Evolutionary conservation across 2,797 vertebrate species (phyloP), one percentile per base, ranked within the genome.

Genomic region (Neostethus bicornis): DNA sequence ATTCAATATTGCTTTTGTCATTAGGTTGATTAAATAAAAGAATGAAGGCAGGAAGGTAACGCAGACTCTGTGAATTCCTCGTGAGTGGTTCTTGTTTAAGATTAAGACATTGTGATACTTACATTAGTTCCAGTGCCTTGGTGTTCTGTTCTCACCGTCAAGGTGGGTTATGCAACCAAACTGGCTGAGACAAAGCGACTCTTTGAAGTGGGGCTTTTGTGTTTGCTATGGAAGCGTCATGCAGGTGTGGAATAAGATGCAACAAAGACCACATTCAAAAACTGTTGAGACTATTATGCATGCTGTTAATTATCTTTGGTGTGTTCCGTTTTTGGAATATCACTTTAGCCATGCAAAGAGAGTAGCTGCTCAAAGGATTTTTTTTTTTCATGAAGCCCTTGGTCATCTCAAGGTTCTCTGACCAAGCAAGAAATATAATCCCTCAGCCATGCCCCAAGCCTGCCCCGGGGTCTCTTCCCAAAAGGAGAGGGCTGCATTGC

Each of bases 81-180:
- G 61, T 43, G 74, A 79, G 45, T n/a, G 56, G 42, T 64, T 63
- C 55, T 25, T 73, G 31, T 50, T 59, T 21, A 8, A 71, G 80
- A 69, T 38, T 44, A 60, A 81, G 49, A 56, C 60, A 67, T 78
- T 71, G 64, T 51, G 70, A 80, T 77, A 35, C 4, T 23, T 78
- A 44, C 66, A 77, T 84, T 85, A 80, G 76, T 78, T 83, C 79
- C 63, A 60, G 63, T 68, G 58, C 68, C 75, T 73, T 79, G 68
- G 65, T 34, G 39, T 75, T 81, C 55, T 51, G 45, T 60, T 56
- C 37, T 59, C 24, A 39, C 55, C 7, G 24, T 83, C 76, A 73
- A 80, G 71, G 78, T 83, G 67, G 73, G 61, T 84, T 80, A 80
- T 17, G 65, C 61, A 75, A 73, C 69, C 41, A 57, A 78, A 51